phyloP scores from a whole-genome alignment of 2,113 vertebrate genomes.

The Fulmarus glacialis region DNA sequence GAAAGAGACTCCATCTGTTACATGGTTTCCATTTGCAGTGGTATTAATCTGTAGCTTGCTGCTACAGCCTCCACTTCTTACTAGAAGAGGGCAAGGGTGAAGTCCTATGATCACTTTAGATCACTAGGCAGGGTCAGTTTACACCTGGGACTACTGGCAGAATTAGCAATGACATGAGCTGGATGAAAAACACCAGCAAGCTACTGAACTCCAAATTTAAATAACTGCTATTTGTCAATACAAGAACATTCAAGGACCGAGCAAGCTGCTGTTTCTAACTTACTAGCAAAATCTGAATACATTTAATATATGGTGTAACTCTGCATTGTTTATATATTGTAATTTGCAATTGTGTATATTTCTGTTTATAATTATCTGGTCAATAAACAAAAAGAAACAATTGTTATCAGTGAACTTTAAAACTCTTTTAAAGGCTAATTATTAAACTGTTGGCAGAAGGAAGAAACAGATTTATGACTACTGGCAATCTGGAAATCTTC shows the following conservation, averaged over 20 bases:
- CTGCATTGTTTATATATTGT: neutral
- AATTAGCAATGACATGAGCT: neutral
- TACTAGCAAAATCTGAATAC: neutral
- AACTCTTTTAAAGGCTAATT: conserved; percentile 32
- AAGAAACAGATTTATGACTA: conserved; percentile 59
- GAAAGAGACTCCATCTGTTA: neutral
- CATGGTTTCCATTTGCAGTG: neutral
- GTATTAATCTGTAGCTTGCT: neutral
- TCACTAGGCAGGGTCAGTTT: neutral
- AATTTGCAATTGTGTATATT: neutral
- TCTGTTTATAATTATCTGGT: conserved; percentile 26
- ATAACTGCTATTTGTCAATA: neutral
- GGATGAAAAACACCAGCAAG: neutral
- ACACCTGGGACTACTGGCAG: neutral
- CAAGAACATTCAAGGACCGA: neutral
- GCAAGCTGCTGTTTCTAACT: neutral
- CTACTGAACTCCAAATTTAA: neutral
- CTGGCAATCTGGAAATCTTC: conserved; percentile 63
- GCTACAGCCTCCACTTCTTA: neutral
- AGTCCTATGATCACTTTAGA: neutral
- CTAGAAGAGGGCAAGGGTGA: neutral
- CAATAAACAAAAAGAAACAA: conserved; percentile 31
- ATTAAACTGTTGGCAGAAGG: conserved; percentile 55
- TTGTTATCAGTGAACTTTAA: conserved; percentile 40
- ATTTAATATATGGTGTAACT: neutral